Conservation (phyloP, 2,113 vertebrate species). For the Cyprinodon brontotheroides region DNA sequence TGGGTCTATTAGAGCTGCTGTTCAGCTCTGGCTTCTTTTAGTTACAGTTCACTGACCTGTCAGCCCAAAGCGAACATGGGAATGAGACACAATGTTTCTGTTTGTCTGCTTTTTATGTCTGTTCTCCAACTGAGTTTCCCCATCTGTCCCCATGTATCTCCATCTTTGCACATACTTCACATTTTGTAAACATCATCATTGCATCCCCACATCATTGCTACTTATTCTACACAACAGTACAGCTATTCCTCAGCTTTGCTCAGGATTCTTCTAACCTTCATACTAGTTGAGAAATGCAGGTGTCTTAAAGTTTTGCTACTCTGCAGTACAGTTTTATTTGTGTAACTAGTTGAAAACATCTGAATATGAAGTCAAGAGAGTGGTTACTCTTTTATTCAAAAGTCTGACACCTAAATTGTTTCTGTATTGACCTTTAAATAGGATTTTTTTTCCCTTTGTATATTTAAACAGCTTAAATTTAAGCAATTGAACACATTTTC, state of each 20-base stretch:
- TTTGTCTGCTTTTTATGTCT: constrained; percentile 23
- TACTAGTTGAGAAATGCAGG: not conserved
- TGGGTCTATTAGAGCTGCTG: constrained; percentile 46
- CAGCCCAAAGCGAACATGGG: constrained; percentile 44
- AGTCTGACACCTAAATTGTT: not conserved
- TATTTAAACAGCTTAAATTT: not conserved
- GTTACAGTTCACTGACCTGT: constrained; percentile 55
- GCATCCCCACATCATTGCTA: constrained; percentile 3
- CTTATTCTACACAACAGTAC: constrained; percentile 14
- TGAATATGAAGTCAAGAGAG: not conserved
- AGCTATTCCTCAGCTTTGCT: not conserved
- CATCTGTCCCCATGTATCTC: not conserved
- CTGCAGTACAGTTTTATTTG: not conserved
- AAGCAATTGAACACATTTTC: not conserved
- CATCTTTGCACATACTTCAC: constrained; percentile 19
- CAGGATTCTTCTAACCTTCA: not conserved
- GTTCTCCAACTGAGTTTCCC: constrained; percentile 24
- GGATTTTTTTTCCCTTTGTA: too few relatives aligned
- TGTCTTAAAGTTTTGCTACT: not conserved
- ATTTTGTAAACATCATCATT: constrained; percentile 17
- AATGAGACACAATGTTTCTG: constrained; percentile 36
- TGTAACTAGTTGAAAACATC: too few relatives aligned
- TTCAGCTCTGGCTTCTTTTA: constrained; percentile 50
- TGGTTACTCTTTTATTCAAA: not conserved
- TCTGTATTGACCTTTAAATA: too few relatives aligned